These are phyloP conservation scores for Delichon dasypus DNA, from an alignment of 2,797 vertebrate species.

Conservation along the genomic window DNA sequence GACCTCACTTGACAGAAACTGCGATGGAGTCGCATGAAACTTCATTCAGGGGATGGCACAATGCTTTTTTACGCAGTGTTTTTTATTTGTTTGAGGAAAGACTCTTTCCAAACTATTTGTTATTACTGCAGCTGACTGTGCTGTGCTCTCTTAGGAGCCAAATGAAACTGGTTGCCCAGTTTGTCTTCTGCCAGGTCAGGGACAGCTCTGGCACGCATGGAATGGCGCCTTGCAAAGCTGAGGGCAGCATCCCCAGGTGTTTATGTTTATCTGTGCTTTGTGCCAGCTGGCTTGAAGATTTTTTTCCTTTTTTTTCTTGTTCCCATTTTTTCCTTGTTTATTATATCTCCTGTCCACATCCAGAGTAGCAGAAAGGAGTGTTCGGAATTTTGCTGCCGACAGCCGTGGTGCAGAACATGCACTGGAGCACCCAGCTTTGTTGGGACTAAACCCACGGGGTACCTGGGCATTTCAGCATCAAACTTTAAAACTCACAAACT, in stretches of 20 bases:
- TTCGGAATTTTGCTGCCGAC: accelerated
- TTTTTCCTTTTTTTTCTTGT: neutral
- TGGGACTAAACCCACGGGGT: neutral
- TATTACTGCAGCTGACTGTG: neutral
- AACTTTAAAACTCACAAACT: neutral
- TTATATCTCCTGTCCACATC: neutral
- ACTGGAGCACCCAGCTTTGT: neutral
- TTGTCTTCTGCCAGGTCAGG: neutral
- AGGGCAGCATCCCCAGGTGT: neutral
- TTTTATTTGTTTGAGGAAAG: neutral
- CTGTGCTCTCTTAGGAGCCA: neutral
- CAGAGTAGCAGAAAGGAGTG: neutral
- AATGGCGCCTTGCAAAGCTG: neutral
- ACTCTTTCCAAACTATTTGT: neutral
- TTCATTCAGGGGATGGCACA: neutral
- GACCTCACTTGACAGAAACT: conserved; percentile 15
- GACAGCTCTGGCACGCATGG: neutral
- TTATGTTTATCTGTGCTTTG: neutral
- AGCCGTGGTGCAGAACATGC: accelerated
- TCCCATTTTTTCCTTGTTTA: neutral
- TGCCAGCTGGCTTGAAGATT: neutral
- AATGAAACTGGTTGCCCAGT: neutral
- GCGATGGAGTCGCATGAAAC: neutral
- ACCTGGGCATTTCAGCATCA: neutral
- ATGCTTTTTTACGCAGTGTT: neutral